phyloP scores from a whole-genome alignment of 2,888 invertebrate species.

The Aspidapion aeneum region DNA sequence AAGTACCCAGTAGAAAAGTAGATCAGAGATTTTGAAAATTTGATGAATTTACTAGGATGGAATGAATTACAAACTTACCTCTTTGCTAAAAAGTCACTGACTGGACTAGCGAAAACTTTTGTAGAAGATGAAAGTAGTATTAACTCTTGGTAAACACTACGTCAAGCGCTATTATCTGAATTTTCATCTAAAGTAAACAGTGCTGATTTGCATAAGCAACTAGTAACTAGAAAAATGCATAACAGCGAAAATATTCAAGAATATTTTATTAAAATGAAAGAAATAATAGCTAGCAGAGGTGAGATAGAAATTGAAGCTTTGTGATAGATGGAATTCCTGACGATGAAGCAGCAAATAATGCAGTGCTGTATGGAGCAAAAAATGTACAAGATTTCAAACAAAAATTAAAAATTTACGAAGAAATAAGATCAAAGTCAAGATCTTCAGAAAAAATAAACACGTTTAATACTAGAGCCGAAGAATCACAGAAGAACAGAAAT shows the following conservation, averaged over 20 bases:
- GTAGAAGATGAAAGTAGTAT: conserved; percentile 25
- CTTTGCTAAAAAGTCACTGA: conserved; percentile 32
- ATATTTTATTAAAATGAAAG: conserved; percentile 39
- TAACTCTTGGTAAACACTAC: conserved; percentile 19
- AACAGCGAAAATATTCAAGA: conserved; percentile 37
- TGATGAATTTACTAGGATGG: conserved; percentile 29
- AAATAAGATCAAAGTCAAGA: conserved; percentile 1
- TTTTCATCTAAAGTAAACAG: conserved; percentile 25
- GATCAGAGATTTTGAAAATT: conserved; percentile 33
- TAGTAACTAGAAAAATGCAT: conserved; percentile 31
- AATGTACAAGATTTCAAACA: conserved; percentile 23
- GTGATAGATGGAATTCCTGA: conserved; percentile 29
- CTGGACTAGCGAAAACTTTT: conserved; percentile 17
- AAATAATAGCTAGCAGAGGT: conserved; percentile 29
- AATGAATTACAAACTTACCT: conserved; percentile 32
- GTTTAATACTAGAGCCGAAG: no score
- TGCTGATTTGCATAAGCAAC: conserved; percentile 19
- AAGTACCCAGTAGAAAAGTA: conserved; percentile 27
- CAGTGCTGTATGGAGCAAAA: conserved; percentile 24
- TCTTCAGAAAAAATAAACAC: no score
- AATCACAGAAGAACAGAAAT: no score
- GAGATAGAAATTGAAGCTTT: conserved; percentile 20
- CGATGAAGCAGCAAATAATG: conserved; percentile 20
- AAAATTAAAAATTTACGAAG: conserved; percentile 26
- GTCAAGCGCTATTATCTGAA: conserved; percentile 24